Percentiles rank a stretch among this genome's conserved stretches.
Conservation (phyloP, 2,797 vertebrate genomes). For the Decapterus maruadsi region DNA sequence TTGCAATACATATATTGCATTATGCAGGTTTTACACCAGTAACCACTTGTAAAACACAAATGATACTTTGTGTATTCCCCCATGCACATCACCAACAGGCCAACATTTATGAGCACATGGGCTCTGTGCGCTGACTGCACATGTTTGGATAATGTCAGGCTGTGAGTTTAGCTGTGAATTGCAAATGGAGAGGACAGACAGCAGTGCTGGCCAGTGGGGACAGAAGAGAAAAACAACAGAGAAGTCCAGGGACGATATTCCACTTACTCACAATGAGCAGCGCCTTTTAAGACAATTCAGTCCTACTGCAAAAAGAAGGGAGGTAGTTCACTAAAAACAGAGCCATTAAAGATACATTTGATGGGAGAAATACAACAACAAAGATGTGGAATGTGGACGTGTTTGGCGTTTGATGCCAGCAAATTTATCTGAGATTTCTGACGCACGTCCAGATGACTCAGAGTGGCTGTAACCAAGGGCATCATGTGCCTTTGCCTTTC, state of each 20-base stretch:
- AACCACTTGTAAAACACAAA: background rate
- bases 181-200: background rate
- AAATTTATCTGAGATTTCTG: constrained; percentile 33
- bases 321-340: background rate
- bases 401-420: constrained; percentile 37
- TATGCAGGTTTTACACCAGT: background rate
- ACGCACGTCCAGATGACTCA: constrained; percentile 39
- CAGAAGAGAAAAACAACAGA: background rate
- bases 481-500: constrained; percentile 38
- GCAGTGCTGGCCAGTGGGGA: background rate
- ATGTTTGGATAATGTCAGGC: constrained; percentile 1
- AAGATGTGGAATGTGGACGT: constrained; percentile 15
- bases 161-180: background rate
- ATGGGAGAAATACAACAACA: constrained; percentile 3
- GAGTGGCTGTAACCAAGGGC: constrained; percentile 31
- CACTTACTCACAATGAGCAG: background rate
- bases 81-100: too few species aligned
- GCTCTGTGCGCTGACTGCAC: background rate
- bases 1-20: background rate
- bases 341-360: background rate
- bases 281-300: background rate
- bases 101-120: background rate
- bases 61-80: background rate
- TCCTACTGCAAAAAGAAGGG: background rate
- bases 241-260: background rate